These are phyloP conservation scores for Datnioides undecimradiatus DNA, from an alignment of 2,113 vertebrate genomes.

Conservation along the genomic window DNA sequence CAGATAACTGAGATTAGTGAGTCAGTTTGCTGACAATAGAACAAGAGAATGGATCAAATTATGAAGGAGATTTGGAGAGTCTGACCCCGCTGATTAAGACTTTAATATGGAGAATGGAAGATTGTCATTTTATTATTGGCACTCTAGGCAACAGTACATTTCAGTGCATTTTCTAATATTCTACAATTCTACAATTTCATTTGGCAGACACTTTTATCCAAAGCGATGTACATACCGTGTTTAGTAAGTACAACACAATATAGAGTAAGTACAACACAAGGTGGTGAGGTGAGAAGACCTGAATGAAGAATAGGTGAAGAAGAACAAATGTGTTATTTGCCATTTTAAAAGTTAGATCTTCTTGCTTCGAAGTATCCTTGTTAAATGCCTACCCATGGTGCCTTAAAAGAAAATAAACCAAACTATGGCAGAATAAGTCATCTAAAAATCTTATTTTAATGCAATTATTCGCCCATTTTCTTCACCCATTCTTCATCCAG, in stretches of 20 bases:
- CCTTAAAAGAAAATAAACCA: background rate
- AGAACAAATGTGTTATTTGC: background rate
- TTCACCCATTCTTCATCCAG: constrained; percentile 1
- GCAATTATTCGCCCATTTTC: background rate
- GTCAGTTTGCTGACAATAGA: background rate
- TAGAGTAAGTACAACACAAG: too few species aligned
- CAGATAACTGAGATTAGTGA: background rate
- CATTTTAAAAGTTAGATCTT: background rate
- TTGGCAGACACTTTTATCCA: too few species aligned
- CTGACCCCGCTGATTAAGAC: too few species aligned
- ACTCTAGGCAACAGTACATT: too few species aligned
- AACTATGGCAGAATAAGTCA: background rate
- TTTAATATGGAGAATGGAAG: too few species aligned
- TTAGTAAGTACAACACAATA: too few species aligned
- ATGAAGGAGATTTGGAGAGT: too few species aligned
- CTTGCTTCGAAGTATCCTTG: background rate
- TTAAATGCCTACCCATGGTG: background rate
- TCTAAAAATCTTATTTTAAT: background rate
- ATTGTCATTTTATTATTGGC: too few species aligned
- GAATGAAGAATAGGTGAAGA: background rate
- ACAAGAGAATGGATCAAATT: too few species aligned
- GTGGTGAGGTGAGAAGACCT: constrained; percentile 1
- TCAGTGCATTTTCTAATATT: too few species aligned
- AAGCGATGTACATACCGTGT: too few species aligned
- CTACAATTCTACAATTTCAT: too few species aligned